Conservation (phyloP, 2,888 invertebrate genomes). For the Cacoxenus indagator region DNA sequence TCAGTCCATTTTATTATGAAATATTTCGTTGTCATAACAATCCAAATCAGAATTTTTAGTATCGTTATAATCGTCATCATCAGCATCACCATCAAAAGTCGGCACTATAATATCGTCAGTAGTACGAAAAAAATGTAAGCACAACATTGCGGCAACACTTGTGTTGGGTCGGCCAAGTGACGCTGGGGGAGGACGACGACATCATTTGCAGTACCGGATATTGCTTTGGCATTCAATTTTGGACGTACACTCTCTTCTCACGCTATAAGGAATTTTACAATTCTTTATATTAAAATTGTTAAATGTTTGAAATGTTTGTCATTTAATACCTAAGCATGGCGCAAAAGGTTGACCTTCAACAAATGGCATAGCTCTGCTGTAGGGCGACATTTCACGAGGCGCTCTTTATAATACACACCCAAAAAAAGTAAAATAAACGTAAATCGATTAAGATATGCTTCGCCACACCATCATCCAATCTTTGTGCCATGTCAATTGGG, state of each 20-base stretch:
- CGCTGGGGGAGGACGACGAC: conserved; percentile 11
- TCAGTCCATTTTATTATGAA: too few relatives aligned
- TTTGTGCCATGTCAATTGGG: conserved; percentile 32
- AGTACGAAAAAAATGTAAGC: not conserved
- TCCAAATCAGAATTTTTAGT: not conserved
- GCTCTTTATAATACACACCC: not conserved
- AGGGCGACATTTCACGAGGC: conserved; percentile 5
- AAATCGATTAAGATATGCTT: not conserved
- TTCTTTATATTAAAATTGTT: conserved; percentile 60
- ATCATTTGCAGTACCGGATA: conserved; percentile 4
- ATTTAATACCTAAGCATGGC: conserved; percentile 55
- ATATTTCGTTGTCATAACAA: too few relatives aligned
- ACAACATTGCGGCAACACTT: not conserved
- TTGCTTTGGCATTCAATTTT: not conserved
- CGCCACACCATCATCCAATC: conserved; percentile 7
- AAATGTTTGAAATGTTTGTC: conserved; percentile 38
- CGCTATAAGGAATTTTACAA: conserved; percentile 65
- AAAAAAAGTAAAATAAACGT: not conserved
- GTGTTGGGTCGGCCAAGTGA: not conserved
- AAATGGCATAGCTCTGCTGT: conserved; percentile 40
- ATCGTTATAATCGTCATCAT: not conserved
- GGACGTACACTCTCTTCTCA: conserved; percentile 39
- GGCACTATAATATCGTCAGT: too few relatives aligned
- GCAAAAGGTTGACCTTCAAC: conserved; percentile 30
- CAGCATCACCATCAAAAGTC: conserved; percentile 9